Percentiles rank a stretch among this genome's conserved stretches.
Evolutionary conservation across 2,113 vertebrate genomes (phyloP).

Genomic region (Toxostoma redivivum): DNA sequence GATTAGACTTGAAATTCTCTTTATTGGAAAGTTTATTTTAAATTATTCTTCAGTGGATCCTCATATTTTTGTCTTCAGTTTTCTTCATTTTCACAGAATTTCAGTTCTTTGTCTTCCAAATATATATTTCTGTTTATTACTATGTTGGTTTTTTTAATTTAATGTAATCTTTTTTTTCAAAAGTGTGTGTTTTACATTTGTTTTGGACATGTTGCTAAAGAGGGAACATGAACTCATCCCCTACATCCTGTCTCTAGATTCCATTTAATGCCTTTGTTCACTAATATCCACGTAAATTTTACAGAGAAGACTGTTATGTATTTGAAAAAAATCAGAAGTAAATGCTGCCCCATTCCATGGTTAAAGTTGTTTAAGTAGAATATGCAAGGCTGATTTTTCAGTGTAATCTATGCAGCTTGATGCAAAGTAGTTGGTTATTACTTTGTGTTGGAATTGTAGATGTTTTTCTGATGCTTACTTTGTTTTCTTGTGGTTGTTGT

Average conservation of each 20-base stretch:
- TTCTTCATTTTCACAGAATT: background rate
- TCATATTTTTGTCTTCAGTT: background rate
- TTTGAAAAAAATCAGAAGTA: background rate
- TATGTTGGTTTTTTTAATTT: background rate
- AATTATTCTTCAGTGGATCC: background rate
- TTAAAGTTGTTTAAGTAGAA: background rate
- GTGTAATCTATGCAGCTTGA: background rate
- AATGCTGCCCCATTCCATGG: background rate
- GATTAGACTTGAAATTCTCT: background rate
- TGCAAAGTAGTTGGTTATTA: background rate
- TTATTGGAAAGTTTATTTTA: conserved; percentile 27
- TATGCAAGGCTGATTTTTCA: background rate
- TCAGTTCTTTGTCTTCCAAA: conserved; percentile 24
- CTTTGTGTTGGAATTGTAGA: background rate
- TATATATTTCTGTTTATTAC: background rate
- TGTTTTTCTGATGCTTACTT: conserved; percentile 10
- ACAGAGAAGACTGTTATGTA: background rate
- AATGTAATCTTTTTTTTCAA: background rate
- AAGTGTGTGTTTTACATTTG: conserved; percentile 38
- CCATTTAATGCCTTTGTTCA: background rate
- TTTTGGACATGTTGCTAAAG: background rate
- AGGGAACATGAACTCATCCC: background rate
- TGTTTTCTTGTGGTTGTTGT: conserved; percentile 14
- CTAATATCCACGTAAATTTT: background rate
- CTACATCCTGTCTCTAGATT: background rate